Conservation (phyloP, 2,888 invertebrate species). For the Nudaria mundana region DNA sequence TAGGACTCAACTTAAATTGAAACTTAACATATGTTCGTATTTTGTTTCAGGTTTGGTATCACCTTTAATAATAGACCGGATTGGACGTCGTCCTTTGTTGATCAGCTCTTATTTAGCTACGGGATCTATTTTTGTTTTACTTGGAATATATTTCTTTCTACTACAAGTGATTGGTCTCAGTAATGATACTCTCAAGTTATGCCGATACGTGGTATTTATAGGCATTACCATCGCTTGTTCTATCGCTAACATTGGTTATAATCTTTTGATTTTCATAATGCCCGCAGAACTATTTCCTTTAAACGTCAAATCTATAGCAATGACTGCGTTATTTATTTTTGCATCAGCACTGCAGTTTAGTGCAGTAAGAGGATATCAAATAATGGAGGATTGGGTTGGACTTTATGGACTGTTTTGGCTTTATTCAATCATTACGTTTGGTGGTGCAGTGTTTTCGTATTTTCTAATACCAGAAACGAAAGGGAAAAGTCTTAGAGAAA, state of each 20-base stretch:
- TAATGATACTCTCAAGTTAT: slow-evolving; percentile 36
- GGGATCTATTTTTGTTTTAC: slow-evolving; percentile 36
- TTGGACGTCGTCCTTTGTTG: slow-evolving; percentile 74
- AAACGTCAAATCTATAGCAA: slow-evolving; percentile 78
- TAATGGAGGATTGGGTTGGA: slow-evolving; percentile 66
- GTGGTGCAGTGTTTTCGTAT: slow-evolving; percentile 70
- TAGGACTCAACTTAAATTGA: too few relatives aligned
- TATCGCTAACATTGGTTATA: slow-evolving; percentile 62
- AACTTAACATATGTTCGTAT: too few relatives aligned
- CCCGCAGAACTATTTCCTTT: slow-evolving; percentile 81
- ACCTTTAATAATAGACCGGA: slow-evolving; percentile 55
- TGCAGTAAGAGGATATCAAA: slow-evolving; percentile 74
- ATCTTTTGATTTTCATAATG: slow-evolving; percentile 72
- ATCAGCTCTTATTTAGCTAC: slow-evolving; percentile 62
- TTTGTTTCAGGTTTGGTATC: slow-evolving; percentile 56
- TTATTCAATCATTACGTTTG: slow-evolving; percentile 66
- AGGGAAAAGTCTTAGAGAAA: slow-evolving; percentile 72
- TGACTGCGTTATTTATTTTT: slow-evolving; percentile 70
- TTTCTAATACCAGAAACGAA: slow-evolving; percentile 80
- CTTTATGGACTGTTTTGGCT: slow-evolving; percentile 75
- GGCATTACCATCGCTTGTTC: slow-evolving; percentile 59
- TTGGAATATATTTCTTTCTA: slow-evolving; percentile 64
- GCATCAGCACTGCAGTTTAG: slow-evolving; percentile 72
- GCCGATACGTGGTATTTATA: slow-evolving; percentile 59
- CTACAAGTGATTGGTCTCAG: slow-evolving; percentile 45